Base-by-base conservation (phyloP, 2,888 invertebrate species). In the Zaprionus lineosus region DNA sequence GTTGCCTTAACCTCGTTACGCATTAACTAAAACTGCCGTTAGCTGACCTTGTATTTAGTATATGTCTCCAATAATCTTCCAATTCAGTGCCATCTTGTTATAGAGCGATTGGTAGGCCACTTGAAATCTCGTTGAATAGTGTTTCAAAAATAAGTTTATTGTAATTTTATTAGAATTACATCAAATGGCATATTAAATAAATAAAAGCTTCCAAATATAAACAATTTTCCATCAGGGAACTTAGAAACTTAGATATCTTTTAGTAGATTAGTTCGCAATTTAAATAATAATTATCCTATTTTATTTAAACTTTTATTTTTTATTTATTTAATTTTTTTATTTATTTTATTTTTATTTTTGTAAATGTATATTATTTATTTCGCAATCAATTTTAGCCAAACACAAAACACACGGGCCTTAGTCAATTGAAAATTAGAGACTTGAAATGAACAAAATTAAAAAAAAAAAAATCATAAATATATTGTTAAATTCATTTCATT, bases 1-100 rank as follows among this genome's bases (percentile, higher is more conserved):
- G n/a, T n/a, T n/a, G n/a, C n/a, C 5, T 29, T 24, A 6, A 15
- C 39, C 34, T 34, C 4, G 24, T 34, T 34, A 11, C 16, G 4
- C 36, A 36, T 11, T 21, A 29, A 33, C 14, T 19, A 37, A 14
- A 39, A 33, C 37, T 44, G 29, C 24, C 21, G 28, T 56, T 12
- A 48, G 16, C 12, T 15, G 24, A n/a, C 9, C 15, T 14, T 15
- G 24, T 47, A 37, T 6, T 9, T 34, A 26, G 18, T 39, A 14
- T 19, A 21, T 34, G 44, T 39, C 15, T 46, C 19, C 7, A 46
- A 46, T 19, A 18, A 46, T 56, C 66, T 66, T 66, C 66, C 67
- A 47, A 39, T 24, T 47, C 28, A 52, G 61, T 67, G 66, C 47
- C 61, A 61, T 67, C 39, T 28, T 43, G 36, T 21, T 37, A 19